A percentile compares a stretch with the other conserved stretches of the same genome.
These are phyloP conservation scores for Drosophila barbarae DNA, from an alignment of 2,888 invertebrate species.

Conservation along the genomic window DNA sequence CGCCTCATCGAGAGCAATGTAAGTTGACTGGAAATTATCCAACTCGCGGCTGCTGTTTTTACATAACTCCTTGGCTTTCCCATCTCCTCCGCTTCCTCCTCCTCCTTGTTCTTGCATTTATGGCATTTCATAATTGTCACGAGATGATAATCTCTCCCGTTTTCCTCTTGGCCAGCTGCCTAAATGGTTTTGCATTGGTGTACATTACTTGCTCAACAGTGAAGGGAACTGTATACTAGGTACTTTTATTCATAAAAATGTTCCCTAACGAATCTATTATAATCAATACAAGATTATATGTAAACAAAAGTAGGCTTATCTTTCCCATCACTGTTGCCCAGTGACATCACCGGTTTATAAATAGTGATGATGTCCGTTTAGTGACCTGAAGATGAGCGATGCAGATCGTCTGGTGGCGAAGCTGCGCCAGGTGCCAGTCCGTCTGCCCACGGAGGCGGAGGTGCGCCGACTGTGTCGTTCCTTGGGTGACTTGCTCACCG, in stretches of 20 bases:
- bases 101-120: constrained; percentile 8
- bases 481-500: constrained; percentile 94
- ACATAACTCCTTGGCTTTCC: constrained; percentile 50
- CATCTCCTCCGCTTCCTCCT: background rate
- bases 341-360: constrained; percentile 24
- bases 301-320: background rate
- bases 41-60: constrained; percentile 41
- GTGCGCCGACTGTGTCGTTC: constrained; percentile 97
- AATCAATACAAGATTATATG: background rate
- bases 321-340: constrained; percentile 16
- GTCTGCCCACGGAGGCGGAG: constrained; percentile 87
- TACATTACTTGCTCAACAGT: constrained; percentile 9
- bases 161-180: constrained; percentile 8
- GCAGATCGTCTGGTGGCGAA: constrained; percentile 30
- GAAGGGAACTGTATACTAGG: constrained; percentile 11
- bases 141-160: constrained; percentile 4
- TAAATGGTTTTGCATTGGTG: constrained; percentile 12
- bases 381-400: constrained; percentile 18
- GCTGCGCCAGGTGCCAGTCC: constrained; percentile 82
- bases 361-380: constrained; percentile 25
- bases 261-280: background rate
- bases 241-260: background rate
- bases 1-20: constrained; percentile 63
- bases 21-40: constrained; percentile 55
- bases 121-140: constrained; percentile 38